phyloP scores from a whole-genome alignment of 2,797 vertebrate species.

The Melopsittacus undulatus region DNA sequence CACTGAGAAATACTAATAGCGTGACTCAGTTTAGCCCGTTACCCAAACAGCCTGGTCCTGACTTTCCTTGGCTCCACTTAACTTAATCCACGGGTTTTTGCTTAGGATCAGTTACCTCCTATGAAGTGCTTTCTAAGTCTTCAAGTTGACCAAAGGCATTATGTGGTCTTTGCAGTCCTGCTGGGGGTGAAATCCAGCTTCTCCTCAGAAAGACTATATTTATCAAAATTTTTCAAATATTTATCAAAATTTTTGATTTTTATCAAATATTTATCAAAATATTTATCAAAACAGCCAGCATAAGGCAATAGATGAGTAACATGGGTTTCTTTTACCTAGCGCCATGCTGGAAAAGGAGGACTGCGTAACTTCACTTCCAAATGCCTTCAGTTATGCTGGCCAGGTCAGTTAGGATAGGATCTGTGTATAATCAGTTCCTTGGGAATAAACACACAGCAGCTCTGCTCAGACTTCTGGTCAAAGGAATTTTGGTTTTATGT shows the following conservation, averaged over 20 bases:
- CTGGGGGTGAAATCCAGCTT: not conserved
- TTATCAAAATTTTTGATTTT: too few relatives aligned
- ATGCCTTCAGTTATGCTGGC: not conserved
- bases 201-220: not conserved
- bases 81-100: not conserved
- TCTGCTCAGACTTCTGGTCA: slow-evolving; percentile 18
- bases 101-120: not conserved
- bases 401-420: not conserved
- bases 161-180: not conserved
- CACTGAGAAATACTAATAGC: not conserved
- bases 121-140: not conserved
- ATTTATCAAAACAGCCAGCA: not conserved
- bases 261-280: too few relatives aligned
- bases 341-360: not conserved
- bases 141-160: not conserved
- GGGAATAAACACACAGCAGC: slow-evolving; percentile 51
- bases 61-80: not conserved
- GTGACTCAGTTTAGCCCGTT: not conserved
- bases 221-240: not conserved
- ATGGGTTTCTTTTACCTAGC: not conserved
- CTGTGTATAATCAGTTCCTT: not conserved
- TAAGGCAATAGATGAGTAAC: not conserved
- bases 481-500: slow-evolving; percentile 42
- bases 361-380: not conserved
- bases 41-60: not conserved